Conservation (phyloP, 2,797 vertebrate species). For the Distichodus sexfasciatus region DNA sequence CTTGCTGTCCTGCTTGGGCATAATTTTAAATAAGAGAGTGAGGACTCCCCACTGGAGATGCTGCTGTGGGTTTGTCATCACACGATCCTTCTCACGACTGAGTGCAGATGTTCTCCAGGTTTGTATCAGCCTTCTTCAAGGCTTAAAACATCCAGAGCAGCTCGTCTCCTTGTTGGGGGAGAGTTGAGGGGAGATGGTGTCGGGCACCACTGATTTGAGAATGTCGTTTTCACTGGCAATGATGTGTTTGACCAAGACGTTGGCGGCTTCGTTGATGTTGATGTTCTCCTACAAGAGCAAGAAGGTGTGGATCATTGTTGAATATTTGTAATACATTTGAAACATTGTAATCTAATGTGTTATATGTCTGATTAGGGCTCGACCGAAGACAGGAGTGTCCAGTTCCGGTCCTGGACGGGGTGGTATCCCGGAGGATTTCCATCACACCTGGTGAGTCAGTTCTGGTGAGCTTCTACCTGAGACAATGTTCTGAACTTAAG, state of each 20-base stretch:
- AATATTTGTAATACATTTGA: not conserved
- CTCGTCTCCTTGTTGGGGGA: conserved; percentile 70
- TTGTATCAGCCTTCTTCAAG: conserved; percentile 49
- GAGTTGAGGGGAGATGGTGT: conserved; percentile 86
- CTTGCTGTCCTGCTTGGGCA: not conserved
- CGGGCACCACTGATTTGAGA: conserved; percentile 78
- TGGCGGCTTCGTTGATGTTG: conserved; percentile 91
- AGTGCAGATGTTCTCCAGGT: not conserved
- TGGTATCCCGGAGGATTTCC: no score
- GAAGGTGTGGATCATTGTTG: conserved; percentile 16
- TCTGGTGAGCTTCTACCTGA: no score
- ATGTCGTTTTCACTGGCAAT: conserved; percentile 90
- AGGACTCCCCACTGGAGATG: not conserved
- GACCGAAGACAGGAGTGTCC: no score
- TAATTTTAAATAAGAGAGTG: not conserved
- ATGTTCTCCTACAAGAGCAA: conserved; percentile 83
- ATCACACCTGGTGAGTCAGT: no score
- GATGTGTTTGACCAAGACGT: conserved; percentile 94
- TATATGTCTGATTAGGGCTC: no score
- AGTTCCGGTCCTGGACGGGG: no score
- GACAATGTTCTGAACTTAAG: no score
- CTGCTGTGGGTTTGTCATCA: not conserved
- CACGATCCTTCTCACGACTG: not conserved
- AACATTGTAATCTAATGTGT: not conserved
- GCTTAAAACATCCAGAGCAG: conserved; percentile 88